Percentiles rank a stretch among this genome's conserved stretches.
These are phyloP conservation scores for Neosilurus hyrtlii DNA, from an alignment of 2,797 vertebrate species.

Conservation along the genomic window DNA sequence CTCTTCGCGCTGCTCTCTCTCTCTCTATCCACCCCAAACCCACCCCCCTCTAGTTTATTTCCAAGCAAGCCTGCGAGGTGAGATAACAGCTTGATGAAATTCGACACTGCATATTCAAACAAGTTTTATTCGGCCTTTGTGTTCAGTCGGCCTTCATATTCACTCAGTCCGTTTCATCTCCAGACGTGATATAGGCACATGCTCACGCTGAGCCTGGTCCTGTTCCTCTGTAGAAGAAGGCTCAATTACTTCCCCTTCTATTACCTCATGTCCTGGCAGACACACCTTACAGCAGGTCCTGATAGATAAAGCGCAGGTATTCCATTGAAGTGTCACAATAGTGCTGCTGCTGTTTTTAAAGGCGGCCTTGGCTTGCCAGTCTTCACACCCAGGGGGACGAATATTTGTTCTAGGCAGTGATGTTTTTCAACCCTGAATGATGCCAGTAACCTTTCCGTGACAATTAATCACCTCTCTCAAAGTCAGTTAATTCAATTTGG, in stretches of 20 bases:
- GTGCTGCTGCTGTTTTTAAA: slow-evolving; percentile 24
- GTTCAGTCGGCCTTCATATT: slow-evolving; percentile 37
- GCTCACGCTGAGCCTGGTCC: slow-evolving; percentile 29
- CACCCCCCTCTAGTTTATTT: slow-evolving; percentile 40
- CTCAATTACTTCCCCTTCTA: slow-evolving; percentile 44
- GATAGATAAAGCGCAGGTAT: slow-evolving; percentile 40
- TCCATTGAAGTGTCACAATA: slow-evolving; percentile 51
- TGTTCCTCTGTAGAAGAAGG: slow-evolving; percentile 36
- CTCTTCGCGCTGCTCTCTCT: too few species aligned
- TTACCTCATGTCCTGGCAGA: slow-evolving; percentile 36
- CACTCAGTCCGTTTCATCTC: slow-evolving; percentile 48
- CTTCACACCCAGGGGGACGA: slow-evolving; percentile 2
- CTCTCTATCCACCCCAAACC: not conserved
- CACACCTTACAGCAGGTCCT: slow-evolving; percentile 45
- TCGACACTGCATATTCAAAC: slow-evolving; percentile 51
- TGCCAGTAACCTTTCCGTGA: slow-evolving; percentile 31
- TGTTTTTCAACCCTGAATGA: slow-evolving; percentile 35
- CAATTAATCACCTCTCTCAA: slow-evolving; percentile 38
- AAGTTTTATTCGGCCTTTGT: slow-evolving; percentile 40
- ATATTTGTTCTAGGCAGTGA: slow-evolving; percentile 34
- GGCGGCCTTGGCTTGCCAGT: slow-evolving; percentile 12
- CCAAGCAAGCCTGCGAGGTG: slow-evolving; percentile 55
- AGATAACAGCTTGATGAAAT: slow-evolving; percentile 70
- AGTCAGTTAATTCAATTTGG: slow-evolving; percentile 52
- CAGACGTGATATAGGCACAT: slow-evolving; percentile 43